phyloP scores from a whole-genome alignment of 2,888 invertebrate species.

The Steinernema hermaphroditum region DNA sequence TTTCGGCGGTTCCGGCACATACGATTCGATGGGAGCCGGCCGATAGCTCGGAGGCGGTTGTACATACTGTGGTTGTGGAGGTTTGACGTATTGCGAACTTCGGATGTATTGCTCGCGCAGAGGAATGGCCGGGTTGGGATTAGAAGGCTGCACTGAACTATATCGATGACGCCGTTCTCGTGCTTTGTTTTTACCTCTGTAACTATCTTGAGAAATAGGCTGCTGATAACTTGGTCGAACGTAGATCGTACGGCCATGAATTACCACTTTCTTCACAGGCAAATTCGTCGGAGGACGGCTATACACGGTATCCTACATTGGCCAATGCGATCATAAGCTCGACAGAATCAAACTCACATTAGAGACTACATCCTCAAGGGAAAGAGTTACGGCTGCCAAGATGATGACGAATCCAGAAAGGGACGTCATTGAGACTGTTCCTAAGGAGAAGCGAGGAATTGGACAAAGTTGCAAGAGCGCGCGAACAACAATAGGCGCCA shows the following conservation, averaged over 20 bases:
- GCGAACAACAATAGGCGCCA: neutral
- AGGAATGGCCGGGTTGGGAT: constrained; percentile 2
- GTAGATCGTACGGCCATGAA: constrained; percentile 27
- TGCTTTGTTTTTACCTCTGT: neutral
- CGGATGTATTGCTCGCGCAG: constrained; percentile 21
- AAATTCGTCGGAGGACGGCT: constrained; percentile 21
- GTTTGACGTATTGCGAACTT: constrained; percentile 5
- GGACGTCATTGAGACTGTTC: neutral
- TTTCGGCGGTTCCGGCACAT: constrained; percentile 28
- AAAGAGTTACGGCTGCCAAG: neutral
- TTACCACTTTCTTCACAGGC: constrained; percentile 21
- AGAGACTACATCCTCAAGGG: neutral
- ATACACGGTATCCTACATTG: neutral
- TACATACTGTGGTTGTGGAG: neutral
- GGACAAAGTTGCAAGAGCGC: neutral
- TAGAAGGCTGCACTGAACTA: neutral
- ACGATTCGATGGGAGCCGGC: neutral
- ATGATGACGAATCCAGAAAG: neutral
- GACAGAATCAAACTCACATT: neutral
- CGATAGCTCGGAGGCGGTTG: constrained; percentile 9
- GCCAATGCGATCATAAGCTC: neutral
- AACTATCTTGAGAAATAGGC: neutral
- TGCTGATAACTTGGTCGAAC: neutral
- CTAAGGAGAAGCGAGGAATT: neutral
- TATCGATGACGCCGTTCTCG: too few species aligned